A percentile compares a stretch with the other conserved stretches of the same genome.
These are phyloP conservation scores for Melanotaenia nigrans DNA, from an alignment of 2,797 vertebrate genomes.

Conservation along the genomic window DNA sequence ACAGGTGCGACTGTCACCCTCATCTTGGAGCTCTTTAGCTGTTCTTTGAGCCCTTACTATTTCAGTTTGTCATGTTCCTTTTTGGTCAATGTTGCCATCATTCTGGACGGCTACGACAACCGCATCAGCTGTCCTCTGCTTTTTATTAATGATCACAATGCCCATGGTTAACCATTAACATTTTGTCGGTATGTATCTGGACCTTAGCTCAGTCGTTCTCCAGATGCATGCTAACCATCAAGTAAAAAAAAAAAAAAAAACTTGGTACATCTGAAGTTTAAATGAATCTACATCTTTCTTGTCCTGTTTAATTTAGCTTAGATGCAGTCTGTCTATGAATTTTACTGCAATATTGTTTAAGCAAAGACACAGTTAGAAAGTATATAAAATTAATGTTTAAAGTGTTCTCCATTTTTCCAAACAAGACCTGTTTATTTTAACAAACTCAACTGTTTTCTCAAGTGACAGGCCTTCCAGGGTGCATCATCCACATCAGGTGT, in stretches of 20 bases:
- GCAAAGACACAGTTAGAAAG: neutral
- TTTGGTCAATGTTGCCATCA: too few species aligned
- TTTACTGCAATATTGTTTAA: neutral
- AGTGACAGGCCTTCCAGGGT: conserved; percentile 27
- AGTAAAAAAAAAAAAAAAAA: neutral
- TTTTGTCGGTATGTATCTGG: too few species aligned
- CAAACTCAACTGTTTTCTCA: conserved; percentile 15
- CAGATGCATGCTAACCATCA: neutral
- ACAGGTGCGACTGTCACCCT: too few species aligned
- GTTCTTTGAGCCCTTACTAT: too few species aligned
- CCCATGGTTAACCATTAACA: too few species aligned
- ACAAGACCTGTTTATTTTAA: conserved; percentile 6
- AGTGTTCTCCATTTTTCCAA: neutral
- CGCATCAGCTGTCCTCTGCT: too few species aligned
- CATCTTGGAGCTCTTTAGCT: too few species aligned
- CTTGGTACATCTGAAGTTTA: neutral
- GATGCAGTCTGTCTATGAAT: neutral
- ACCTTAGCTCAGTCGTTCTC: too few species aligned
- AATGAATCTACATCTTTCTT: neutral
- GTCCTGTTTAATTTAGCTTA: neutral
- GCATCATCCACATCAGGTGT: conserved; percentile 30
- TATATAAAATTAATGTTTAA: neutral
- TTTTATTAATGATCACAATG: too few species aligned
- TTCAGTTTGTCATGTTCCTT: too few species aligned
- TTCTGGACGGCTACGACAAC: too few species aligned